These are phyloP conservation scores for Protobothrops mucrosquamatus DNA, from an alignment of 2,113 vertebrate genomes.

Conservation along the genomic window DNA sequence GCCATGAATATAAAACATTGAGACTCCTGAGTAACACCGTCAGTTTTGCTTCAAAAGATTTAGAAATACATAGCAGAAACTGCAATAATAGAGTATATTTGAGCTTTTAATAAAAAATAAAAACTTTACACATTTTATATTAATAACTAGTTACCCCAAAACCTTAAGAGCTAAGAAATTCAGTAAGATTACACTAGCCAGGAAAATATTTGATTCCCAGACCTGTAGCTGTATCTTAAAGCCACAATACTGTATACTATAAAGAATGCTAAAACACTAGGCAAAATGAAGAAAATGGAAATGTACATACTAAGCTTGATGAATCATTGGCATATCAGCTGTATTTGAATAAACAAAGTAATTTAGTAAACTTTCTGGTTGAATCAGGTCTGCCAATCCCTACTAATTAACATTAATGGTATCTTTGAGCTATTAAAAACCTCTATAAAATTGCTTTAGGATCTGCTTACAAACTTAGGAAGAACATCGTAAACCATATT, in stretches of 20 bases:
- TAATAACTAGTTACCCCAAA: background rate
- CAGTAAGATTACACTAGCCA: background rate
- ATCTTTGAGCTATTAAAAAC: conserved; percentile 61
- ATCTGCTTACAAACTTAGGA: conserved; percentile 57
- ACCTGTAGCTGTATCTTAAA: background rate
- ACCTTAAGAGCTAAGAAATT: background rate
- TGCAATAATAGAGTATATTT: background rate
- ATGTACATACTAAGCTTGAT: background rate
- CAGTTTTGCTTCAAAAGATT: background rate
- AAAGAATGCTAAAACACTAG: background rate
- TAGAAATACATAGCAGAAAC: background rate
- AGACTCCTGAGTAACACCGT: background rate
- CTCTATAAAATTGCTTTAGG: conserved; percentile 54
- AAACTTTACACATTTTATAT: background rate
- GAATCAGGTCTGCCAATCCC: conserved; percentile 23
- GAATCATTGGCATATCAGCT: conserved; percentile 24
- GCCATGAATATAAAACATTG: background rate
- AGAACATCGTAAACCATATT: conserved; percentile 54
- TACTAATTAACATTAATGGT: conserved; percentile 49
- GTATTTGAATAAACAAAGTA: conserved; percentile 33
- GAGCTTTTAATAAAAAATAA: background rate
- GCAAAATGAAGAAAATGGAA: background rate
- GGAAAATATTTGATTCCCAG: background rate
- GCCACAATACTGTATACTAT: background rate
- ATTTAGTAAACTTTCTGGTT: conserved; percentile 35